phyloP scores from a whole-genome alignment of 2,113 vertebrate species.

The Sylvietta virens region DNA sequence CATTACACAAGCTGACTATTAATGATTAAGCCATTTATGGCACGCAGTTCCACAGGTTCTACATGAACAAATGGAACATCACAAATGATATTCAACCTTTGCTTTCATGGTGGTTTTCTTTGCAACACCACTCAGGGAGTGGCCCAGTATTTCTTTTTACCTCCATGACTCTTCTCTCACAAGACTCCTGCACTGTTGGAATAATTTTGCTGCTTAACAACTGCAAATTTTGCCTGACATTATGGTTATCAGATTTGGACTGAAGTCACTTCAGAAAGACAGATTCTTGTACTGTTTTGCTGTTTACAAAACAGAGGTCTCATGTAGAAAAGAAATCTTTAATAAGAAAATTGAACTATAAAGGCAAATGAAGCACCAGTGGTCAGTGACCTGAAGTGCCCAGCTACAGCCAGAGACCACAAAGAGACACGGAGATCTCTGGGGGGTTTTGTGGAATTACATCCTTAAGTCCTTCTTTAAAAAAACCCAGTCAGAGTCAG shows the following conservation, averaged over 20 bases:
- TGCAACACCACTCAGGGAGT: background rate
- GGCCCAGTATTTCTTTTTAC: background rate
- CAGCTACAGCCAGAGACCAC: background rate
- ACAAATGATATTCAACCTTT: background rate
- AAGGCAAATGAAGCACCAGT: background rate
- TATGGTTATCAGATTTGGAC: background rate
- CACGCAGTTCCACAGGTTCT: background rate
- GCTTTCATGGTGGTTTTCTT: background rate
- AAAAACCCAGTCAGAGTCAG: background rate
- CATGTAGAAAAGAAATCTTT: background rate
- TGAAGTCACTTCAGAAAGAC: background rate
- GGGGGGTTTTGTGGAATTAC: background rate
- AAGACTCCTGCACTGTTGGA: background rate
- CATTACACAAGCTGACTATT: background rate
- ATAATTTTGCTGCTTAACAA: background rate
- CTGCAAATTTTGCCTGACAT: background rate
- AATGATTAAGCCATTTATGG: constrained; percentile 36
- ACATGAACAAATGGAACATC: background rate
- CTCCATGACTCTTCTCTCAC: background rate
- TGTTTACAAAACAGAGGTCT: background rate
- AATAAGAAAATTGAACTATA: background rate
- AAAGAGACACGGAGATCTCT: background rate
- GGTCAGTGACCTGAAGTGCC: background rate
- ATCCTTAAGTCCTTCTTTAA: background rate
- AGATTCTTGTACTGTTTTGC: background rate